These are phyloP conservation scores for Staurois parvus DNA, from an alignment of 2,797 vertebrate genomes.

Conservation along the genomic window DNA sequence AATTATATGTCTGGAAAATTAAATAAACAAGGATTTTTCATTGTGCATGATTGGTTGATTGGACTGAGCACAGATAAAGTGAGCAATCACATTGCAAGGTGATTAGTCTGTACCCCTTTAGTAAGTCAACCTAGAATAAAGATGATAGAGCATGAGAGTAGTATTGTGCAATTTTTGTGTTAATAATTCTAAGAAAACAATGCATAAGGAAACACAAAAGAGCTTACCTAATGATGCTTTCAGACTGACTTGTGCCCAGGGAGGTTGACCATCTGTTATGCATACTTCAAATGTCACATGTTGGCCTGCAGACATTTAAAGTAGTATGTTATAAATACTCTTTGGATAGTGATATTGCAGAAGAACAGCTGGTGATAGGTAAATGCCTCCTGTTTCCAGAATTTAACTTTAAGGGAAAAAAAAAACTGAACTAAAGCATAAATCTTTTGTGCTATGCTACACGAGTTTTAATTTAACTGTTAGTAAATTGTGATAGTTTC, in stretches of 20 bases:
- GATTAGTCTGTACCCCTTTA: no score
- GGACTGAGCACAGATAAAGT: no score
- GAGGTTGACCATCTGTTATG: constrained; percentile 58
- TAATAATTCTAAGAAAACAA: constrained; percentile 39
- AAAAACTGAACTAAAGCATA: constrained; percentile 42
- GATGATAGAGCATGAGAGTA: background rate
- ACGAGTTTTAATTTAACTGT: constrained; percentile 18
- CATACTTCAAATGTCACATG: constrained; percentile 60
- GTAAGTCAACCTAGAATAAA: no score
- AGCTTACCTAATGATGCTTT: constrained; percentile 54
- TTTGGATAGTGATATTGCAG: constrained; percentile 59
- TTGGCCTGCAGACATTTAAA: constrained; percentile 61
- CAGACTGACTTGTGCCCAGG: constrained; percentile 55
- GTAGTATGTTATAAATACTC: constrained; percentile 61
- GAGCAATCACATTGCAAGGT: no score
- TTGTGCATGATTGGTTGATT: no score
- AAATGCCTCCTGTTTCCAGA: constrained; percentile 55
- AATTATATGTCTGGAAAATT: no score
- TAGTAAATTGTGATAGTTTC: constrained; percentile 37
- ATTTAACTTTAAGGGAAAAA: constrained; percentile 50
- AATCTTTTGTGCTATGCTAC: constrained; percentile 37
- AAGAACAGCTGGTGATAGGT: constrained; percentile 61
- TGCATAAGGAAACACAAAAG: constrained; percentile 44
- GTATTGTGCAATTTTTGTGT: constrained; percentile 13
- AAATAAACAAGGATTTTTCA: no score